Conservation (phyloP, 1,140 invertebrate genomes). For the Cepaea nemoralis region DNA sequence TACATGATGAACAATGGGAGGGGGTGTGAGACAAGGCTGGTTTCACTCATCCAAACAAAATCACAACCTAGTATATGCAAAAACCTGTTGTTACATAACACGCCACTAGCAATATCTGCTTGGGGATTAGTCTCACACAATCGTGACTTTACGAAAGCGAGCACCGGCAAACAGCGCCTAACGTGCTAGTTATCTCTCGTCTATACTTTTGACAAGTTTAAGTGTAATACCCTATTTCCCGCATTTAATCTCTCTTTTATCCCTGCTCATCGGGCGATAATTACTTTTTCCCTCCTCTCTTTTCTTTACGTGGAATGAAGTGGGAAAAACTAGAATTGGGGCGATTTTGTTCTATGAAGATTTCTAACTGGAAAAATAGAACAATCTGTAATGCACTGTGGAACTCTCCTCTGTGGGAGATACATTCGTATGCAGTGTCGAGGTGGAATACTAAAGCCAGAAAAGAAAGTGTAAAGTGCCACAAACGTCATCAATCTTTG, state of each 20-base stretch:
- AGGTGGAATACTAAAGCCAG: neutral
- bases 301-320: neutral
- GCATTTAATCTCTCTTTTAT: neutral
- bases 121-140: too few species aligned
- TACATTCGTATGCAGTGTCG: neutral
- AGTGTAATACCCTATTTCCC: neutral
- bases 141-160: neutral
- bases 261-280: neutral
- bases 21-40: too few species aligned
- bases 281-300: conserved; percentile 2
- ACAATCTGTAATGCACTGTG: neutral
- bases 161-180: neutral
- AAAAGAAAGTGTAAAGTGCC: neutral
- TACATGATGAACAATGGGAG: too few species aligned
- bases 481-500: neutral
- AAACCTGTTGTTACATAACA: too few species aligned
- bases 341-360: neutral
- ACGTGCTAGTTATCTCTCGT: neutral
- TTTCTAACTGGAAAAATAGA: neutral
- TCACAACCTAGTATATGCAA: too few species aligned
- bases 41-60: too few species aligned
- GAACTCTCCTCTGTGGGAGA: neutral
- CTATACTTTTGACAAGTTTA: neutral
- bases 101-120: too few species aligned
- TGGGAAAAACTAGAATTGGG: neutral